phyloP scores from a whole-genome alignment of 2,113 vertebrate genomes.

The Clarias batrachus region DNA sequence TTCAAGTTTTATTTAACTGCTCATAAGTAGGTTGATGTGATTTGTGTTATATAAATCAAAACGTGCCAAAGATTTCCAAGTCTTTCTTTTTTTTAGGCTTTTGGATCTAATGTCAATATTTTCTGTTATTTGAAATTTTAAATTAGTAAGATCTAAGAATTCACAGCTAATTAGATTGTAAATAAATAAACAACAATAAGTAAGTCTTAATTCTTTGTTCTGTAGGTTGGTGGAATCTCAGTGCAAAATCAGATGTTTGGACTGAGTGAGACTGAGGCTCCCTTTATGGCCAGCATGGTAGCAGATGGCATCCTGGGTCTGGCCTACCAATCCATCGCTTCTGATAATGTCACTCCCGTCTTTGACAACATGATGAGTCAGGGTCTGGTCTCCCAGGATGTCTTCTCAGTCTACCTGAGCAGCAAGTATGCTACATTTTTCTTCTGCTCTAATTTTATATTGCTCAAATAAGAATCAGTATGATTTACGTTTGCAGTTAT shows the following conservation, averaged over 20 bases:
- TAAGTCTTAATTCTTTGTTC: slow-evolving; percentile 12
- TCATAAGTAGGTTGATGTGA: not conserved
- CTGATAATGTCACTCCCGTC: slow-evolving; percentile 60
- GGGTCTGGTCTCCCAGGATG: slow-evolving; percentile 47
- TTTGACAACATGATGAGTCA: slow-evolving; percentile 65
- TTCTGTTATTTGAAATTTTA: not conserved
- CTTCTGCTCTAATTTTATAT: not conserved
- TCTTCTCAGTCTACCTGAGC: slow-evolving; percentile 69
- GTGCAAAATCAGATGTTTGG: slow-evolving; percentile 76
- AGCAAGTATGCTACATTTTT: slow-evolving; percentile 14
- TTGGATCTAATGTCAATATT: not conserved
- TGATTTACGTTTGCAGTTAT: not conserved
- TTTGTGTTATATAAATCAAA: not conserved
- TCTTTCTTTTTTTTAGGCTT: not conserved
- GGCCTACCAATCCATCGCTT: slow-evolving; percentile 60
- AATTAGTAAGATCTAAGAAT: not conserved
- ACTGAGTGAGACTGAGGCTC: slow-evolving; percentile 66
- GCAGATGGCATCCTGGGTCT: slow-evolving; percentile 67
- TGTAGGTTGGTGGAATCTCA: slow-evolving; percentile 63
- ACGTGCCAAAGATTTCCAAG: not conserved
- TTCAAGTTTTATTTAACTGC: not conserved
- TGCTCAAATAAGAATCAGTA: not conserved
- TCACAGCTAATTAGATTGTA: not conserved
- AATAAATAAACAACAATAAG: not conserved
- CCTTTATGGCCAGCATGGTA: slow-evolving; percentile 56